Evolutionary conservation across 2,797 vertebrate species (phyloP), one percentile per base, ranked within the genome.

Genomic region (Sitta carolinensis): DNA sequence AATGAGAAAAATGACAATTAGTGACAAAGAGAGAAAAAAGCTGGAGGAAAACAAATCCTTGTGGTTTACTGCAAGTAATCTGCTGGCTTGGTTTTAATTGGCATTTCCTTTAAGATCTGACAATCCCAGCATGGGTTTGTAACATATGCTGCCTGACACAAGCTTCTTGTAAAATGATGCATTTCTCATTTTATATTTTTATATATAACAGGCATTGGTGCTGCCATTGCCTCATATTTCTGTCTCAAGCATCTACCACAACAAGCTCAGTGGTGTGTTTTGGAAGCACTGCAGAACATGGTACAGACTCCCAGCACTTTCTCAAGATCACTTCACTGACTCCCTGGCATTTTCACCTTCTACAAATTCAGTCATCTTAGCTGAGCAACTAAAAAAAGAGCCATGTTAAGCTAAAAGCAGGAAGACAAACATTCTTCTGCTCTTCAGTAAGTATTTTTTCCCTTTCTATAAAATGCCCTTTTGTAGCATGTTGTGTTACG

Each of bases 391-490:
- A 78, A 95, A 96, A 94, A 66, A 67, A 83, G 66, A 91, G 72
- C 69, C 57, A 62, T 0, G 4, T 59, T 86, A 74, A 87, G 69
- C 95, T 95, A 95, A 96, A 96, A 94, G 93, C 58, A 90, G 96
- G 81, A 96, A 96, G 50, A 72, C 81, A 96, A 95, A 95, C 91
- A 95, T 97, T 94, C 78, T 68, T 94, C 86, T 84, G 84, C 70
- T 87, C 62, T 5, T 93, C 57, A 10, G 69, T 59, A 74, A 51
- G 38, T 38, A 67, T 59, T 89, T 81, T 88, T 92, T 95, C 61
- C 87, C 94, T 92, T 94, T 95, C 94, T 93, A 83, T 96, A 95
- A 94, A 94, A 97, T 76, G 87, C 74, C 93, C 87, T 96, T 96
- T 97, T 84, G 92, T 91, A 94, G 84, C 92, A 72, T 62, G 34